These are phyloP conservation scores for Neodiprion virginianus DNA, from an alignment of 1,140 invertebrate species.

Conservation along the genomic window DNA sequence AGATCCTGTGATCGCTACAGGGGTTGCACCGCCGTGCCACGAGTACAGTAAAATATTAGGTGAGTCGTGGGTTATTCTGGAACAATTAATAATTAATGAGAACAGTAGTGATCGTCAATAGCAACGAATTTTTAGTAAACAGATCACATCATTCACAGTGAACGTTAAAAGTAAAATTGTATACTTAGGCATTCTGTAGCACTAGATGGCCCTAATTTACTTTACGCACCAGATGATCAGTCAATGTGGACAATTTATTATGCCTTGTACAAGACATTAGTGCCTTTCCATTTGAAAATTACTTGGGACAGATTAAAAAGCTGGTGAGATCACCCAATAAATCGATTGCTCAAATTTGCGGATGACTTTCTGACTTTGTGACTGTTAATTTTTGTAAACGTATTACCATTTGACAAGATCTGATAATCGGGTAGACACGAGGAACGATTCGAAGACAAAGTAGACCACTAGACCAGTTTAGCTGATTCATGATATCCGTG, in stretches of 20 bases:
- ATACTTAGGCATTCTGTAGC: background rate
- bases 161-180: no score
- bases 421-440: background rate
- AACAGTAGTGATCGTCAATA: no score
- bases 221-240: slow-evolving; percentile 9
- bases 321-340: background rate
- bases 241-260: background rate
- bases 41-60: no score
- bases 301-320: slow-evolving; percentile 15
- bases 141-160: no score
- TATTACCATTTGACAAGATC: background rate
- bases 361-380: background rate
- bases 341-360: background rate
- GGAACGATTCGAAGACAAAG: background rate
- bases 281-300: slow-evolving; percentile 22
- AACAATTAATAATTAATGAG: no score
- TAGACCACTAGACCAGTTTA: background rate
- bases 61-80: no score
- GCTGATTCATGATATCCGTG: no score
- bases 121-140: no score
- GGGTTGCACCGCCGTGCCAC: no score
- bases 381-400: background rate
- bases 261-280: slow-evolving; percentile 8
- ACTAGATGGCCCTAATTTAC: slow-evolving; percentile 13
- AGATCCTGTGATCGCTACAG: no score